Percentiles rank a stretch among this genome's conserved stretches.
Conservation (phyloP, 2,113 vertebrate genomes). For the Meleagris gallopavo region DNA sequence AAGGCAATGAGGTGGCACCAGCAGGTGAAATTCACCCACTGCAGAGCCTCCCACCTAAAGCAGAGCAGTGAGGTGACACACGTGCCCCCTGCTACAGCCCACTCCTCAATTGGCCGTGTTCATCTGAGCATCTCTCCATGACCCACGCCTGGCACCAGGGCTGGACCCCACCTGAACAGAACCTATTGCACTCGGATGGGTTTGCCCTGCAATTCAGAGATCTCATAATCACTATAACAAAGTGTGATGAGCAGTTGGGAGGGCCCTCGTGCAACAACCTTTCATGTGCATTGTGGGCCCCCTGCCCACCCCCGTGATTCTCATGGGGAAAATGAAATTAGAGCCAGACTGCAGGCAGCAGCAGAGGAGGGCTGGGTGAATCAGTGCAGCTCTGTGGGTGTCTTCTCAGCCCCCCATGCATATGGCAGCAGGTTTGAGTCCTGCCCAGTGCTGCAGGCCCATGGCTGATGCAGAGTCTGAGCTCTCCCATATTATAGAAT, state of each 20-base stretch:
- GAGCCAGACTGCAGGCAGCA: not conserved
- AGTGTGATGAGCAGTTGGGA: not conserved
- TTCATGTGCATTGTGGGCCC: not conserved
- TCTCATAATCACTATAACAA: not conserved
- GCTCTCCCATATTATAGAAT: not conserved
- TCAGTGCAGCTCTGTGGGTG: not conserved
- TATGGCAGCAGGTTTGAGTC: not conserved
- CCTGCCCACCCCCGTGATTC: not conserved
- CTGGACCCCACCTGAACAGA: not conserved
- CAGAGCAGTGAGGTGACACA: not conserved
- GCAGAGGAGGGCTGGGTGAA: constrained; percentile 8
- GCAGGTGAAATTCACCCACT: constrained; percentile 42
- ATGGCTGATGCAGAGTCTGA: not conserved
- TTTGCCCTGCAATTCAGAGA: not conserved
- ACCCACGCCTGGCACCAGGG: not conserved
- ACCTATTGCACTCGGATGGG: accelerated
- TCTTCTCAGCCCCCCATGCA: not conserved
- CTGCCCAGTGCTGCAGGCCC: not conserved
- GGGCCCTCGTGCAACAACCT: accelerated
- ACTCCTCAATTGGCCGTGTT: accelerated
- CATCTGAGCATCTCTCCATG: not conserved
- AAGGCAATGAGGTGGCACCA: constrained; percentile 21
- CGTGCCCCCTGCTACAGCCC: not conserved
- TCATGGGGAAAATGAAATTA: not conserved
- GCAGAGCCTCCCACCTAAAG: not conserved